These are phyloP conservation scores for Cichlasoma orientale DNA, from an alignment of 2,797 vertebrate species.

Conservation along the genomic window DNA sequence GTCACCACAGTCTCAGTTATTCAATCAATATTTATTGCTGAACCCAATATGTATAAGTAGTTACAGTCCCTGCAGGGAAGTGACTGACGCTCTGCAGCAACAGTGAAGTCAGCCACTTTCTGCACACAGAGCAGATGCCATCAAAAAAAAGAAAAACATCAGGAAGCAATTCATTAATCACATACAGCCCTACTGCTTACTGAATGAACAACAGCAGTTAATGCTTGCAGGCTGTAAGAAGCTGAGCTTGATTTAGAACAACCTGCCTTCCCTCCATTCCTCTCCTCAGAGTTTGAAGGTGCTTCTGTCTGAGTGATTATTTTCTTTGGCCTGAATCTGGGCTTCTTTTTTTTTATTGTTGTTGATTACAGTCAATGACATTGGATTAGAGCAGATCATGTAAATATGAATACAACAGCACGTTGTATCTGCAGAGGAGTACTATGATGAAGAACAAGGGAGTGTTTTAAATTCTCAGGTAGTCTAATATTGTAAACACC, in stretches of 20 bases:
- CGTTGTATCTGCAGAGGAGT: slow-evolving; percentile 12
- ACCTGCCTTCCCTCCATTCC: background rate
- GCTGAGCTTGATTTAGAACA: slow-evolving; percentile 25
- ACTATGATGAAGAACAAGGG: slow-evolving; percentile 15
- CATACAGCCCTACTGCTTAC: slow-evolving; percentile 47
- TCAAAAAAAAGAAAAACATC: slow-evolving; percentile 41
- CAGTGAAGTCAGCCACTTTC: slow-evolving; percentile 32
- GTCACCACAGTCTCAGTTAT: slow-evolving; percentile 46
- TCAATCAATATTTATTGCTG: slow-evolving; percentile 73
- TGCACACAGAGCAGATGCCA: slow-evolving; percentile 50
- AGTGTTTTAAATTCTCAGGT: slow-evolving; percentile 32
- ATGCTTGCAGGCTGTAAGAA: slow-evolving; percentile 28
- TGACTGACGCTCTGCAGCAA: slow-evolving; percentile 43
- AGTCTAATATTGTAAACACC: slow-evolving; percentile 48
- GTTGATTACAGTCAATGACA: background rate
- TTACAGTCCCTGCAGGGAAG: slow-evolving; percentile 69
- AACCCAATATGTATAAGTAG: slow-evolving; percentile 22
- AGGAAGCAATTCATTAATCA: slow-evolving; percentile 62
- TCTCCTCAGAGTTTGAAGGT: slow-evolving; percentile 21
- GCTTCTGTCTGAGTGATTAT: slow-evolving; percentile 2
- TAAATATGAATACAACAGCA: slow-evolving; percentile 26
- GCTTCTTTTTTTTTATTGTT: background rate
- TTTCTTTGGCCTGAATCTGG: background rate
- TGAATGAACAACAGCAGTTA: slow-evolving; percentile 31
- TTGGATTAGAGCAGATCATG: background rate